These are phyloP conservation scores for Drosophila phalerata DNA, from an alignment of 2,888 invertebrate genomes.

Conservation along the genomic window DNA sequence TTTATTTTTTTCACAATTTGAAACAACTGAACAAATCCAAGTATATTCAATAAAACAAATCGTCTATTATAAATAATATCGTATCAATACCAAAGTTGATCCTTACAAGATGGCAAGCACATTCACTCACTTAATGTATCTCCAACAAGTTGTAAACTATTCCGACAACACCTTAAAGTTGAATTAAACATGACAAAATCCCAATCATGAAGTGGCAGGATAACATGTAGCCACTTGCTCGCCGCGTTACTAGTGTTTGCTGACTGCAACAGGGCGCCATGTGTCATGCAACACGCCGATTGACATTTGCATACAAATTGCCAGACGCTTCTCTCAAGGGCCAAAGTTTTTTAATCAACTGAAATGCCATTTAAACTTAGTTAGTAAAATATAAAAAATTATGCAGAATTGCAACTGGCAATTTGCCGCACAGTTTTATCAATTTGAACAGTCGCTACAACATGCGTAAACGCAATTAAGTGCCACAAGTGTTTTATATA, in stretches of 20 bases:
- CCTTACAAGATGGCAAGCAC: background rate
- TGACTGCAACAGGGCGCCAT: slow-evolving; percentile 28
- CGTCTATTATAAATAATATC: background rate
- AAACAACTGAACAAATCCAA: too few species aligned
- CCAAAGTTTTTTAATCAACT: slow-evolving; percentile 80
- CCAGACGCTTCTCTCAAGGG: slow-evolving; percentile 47
- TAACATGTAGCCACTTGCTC: slow-evolving; percentile 18
- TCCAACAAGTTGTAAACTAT: slow-evolving; percentile 46
- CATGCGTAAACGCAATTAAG: slow-evolving; percentile 51
- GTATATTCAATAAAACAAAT: background rate
- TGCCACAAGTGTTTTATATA: background rate
- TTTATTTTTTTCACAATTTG: background rate
- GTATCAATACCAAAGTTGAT: background rate
- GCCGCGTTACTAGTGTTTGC: slow-evolving; percentile 7
- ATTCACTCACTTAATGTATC: slow-evolving; percentile 6
- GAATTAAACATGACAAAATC: slow-evolving; percentile 58
- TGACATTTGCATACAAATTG: slow-evolving; percentile 80
- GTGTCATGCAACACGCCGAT: slow-evolving; percentile 67
- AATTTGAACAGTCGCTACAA: slow-evolving; percentile 12
- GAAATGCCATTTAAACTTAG: slow-evolving; percentile 78
- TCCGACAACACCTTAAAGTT: slow-evolving; percentile 60
- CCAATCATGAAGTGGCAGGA: slow-evolving; percentile 47
- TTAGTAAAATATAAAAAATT: slow-evolving; percentile 59
- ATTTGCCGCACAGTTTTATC: slow-evolving; percentile 45
- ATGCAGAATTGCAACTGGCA: slow-evolving; percentile 50